Percentiles rank a stretch among this genome's conserved stretches.
Conservation (phyloP, 2,888 invertebrate species). For the Griposia aprilina region DNA sequence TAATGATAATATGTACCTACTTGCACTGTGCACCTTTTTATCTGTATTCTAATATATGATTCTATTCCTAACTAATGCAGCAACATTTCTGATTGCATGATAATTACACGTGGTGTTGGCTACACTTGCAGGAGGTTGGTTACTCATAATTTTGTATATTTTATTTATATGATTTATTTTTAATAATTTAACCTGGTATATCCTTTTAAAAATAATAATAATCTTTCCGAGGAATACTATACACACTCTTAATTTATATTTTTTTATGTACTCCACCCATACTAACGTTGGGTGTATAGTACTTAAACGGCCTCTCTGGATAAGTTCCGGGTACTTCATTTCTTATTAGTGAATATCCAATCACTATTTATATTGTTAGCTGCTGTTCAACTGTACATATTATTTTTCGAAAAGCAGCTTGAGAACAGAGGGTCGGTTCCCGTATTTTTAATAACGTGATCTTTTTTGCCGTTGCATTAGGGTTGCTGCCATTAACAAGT, state of each 20-base stretch:
- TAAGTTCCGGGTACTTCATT: not conserved
- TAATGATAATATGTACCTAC: not conserved
- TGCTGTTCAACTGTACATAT: not conserved
- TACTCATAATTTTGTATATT: constrained; percentile 64
- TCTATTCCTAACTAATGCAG: constrained; percentile 67
- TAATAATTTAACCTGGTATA: not conserved
- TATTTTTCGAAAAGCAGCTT: not conserved
- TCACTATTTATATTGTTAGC: not conserved
- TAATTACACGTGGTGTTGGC: constrained; percentile 85
- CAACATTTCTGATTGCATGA: constrained; percentile 83
- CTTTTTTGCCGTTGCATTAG: too few relatives aligned
- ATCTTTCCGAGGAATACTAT: not conserved
- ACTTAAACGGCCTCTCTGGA: not conserved
- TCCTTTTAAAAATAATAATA: not conserved
- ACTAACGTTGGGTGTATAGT: not conserved
- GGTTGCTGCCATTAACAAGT: too few relatives aligned
- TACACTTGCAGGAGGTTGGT: constrained; percentile 85
- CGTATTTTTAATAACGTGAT: not conserved
- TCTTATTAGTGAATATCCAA: not conserved
- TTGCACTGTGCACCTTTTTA: constrained; percentile 26
- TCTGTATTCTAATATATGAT: constrained; percentile 33
- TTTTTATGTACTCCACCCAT: not conserved
- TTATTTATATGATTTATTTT: constrained; percentile 34
- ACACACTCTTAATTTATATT: not conserved
- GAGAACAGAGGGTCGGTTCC: not conserved